phyloP scores from a whole-genome alignment of 2,888 invertebrate species.

The Cryptus viduatorius region DNA sequence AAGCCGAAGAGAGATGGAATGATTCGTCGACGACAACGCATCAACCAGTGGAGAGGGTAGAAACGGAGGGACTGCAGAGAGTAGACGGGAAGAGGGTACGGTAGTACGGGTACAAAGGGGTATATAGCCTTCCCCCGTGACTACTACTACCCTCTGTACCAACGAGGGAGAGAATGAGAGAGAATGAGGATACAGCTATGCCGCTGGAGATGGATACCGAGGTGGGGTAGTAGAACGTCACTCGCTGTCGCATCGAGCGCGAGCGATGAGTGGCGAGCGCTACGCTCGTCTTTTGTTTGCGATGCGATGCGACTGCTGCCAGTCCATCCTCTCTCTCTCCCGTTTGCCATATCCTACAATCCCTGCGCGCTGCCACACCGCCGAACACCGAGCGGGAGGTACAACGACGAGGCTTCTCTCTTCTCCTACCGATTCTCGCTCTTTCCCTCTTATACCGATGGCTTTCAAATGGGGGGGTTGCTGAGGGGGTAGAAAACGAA shows the following conservation, averaged over 20 bases:
- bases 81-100: constrained; percentile 33
- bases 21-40: constrained; percentile 36
- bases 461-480: constrained; percentile 25
- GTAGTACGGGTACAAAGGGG: constrained; percentile 16
- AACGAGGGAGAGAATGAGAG: constrained; percentile 36
- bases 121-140: background rate
- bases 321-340: constrained; percentile 54
- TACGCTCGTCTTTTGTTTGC: constrained; percentile 84
- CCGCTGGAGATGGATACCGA: constrained; percentile 60
- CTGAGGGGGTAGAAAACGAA: constrained; percentile 48
- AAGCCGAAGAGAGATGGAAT: constrained; percentile 52
- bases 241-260: constrained; percentile 83
- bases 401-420: constrained; percentile 33
- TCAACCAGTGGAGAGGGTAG: constrained; percentile 25
- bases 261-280: constrained; percentile 83
- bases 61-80: constrained; percentile 59
- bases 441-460: constrained; percentile 54
- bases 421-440: constrained; percentile 26
- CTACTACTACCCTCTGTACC: background rate
- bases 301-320: constrained; percentile 81
- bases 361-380: background rate
- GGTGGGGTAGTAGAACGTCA: constrained; percentile 76
- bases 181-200: constrained; percentile 37
- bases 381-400: background rate
- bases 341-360: constrained; percentile 4